Evolutionary conservation across 2,113 vertebrate genomes (phyloP), one percentile per base, ranked within the genome.

Genomic region (Bolborhynchus lineola): DNA sequence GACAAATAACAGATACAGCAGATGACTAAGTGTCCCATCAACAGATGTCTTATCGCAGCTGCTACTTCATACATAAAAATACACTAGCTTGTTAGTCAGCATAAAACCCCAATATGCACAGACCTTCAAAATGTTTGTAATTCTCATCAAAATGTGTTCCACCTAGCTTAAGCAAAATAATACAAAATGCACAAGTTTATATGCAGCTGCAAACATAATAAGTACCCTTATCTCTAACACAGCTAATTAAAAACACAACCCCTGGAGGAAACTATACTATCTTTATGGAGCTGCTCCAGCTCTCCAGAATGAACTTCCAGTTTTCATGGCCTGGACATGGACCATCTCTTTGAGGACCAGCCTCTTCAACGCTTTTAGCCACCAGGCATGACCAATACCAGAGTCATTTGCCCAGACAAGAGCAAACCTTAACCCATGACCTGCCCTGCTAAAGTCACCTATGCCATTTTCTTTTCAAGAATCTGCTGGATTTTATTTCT

Each of bases 221-320:
- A 53, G 65, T 1, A 3, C 2, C 0, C 0, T 63, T 23, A 78
- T 28, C 25, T 17, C 33, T 65, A 55, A 50, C 14, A 16, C 8
- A 60, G 41, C 39, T 78, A 21, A 57, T 57, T 21, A 62, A 55
- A 65, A 41, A 28, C 41, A 37, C 0, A 0, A 8, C 10, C 29
- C n/a, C 35, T 31, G 21, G n/a, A 82, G 28, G 35, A 76, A 67
- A 39, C 11, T 1, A 1, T 4, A 20, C 3, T 1, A 0, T 9
- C 55, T 28, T 35, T 14, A 44, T 2, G 7, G 64, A 59, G 69
- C 49, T 53, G n/a, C n/a, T 76, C 29, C 55, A 59, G 47, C 57
- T 37, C 31, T 53, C 15, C 37, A 26, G 28, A 49, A 15, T 0
- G 2, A 84, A 39, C 29, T 44, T 59, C 57, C 13, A 41, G 37